A percentile compares a stretch with the other conserved stretches of the same genome.
These are phyloP conservation scores for Arctopsyche grandis DNA, from an alignment of 1,140 invertebrate genomes.

Conservation along the genomic window DNA sequence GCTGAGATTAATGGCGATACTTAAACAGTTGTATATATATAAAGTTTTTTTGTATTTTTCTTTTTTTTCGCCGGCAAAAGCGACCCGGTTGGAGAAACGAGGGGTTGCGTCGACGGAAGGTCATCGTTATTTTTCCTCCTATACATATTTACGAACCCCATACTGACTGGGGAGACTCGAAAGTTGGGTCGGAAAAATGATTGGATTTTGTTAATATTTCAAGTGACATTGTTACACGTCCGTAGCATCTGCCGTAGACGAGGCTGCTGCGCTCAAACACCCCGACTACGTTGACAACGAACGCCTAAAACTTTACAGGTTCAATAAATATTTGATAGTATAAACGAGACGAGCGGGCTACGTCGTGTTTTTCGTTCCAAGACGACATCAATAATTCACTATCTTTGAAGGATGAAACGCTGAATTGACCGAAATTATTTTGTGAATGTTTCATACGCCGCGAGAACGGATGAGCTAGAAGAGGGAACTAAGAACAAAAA, in stretches of 20 bases:
- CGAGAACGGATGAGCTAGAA: neutral
- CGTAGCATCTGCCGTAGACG: neutral
- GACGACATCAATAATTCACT: constrained; percentile 50
- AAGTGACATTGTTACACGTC: constrained; percentile 25
- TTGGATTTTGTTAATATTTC: constrained; percentile 33
- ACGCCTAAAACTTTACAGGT: constrained; percentile 33
- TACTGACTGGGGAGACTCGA: neutral
- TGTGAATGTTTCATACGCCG: constrained; percentile 45
- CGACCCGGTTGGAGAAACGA: neutral
- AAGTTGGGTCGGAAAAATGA: neutral
- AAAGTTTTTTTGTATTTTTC: neutral
- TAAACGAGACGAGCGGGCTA: constrained; percentile 42
- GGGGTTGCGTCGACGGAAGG: neutral
- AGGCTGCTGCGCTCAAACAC: neutral
- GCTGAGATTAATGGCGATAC: constrained; percentile 28
- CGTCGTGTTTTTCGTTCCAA: constrained; percentile 35
- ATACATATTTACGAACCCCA: neutral
- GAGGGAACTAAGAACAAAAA: neutral
- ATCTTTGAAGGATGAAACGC: constrained; percentile 49
- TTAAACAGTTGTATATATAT: constrained; percentile 27
- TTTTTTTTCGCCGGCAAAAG: neutral
- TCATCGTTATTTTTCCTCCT: constrained; percentile 12
- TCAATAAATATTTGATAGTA: constrained; percentile 50
- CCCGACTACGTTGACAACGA: neutral
- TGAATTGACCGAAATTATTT: constrained; percentile 52